Evolutionary conservation across 2,797 vertebrate genomes (phyloP), one percentile per base, ranked within the genome.

Genomic region (Lates japonicus): DNA sequence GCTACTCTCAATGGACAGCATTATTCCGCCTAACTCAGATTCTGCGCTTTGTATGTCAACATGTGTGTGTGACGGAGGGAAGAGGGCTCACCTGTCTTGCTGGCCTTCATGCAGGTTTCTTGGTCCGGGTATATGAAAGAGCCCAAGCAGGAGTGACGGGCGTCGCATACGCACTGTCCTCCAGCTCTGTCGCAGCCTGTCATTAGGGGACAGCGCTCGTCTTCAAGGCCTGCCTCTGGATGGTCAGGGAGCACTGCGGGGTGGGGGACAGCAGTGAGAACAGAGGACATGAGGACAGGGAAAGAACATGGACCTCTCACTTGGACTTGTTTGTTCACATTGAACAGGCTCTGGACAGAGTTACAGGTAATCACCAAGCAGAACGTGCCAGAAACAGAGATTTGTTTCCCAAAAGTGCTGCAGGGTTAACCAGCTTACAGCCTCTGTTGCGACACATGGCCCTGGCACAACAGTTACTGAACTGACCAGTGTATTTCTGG

Each of bases 131-230:
- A 96, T 62, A 81, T 74, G 81, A 95, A 96, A 16, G 92, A 93
- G 74, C 81, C 86, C 80, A 95, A 69, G 83, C 96, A 96, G 73
- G 95, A 93, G 85, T 86, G 94, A 57, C 87, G 93, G 69, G 93
- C 92, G 37, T 94, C 94, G 6, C 95, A 96, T 77, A 95, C 87
- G 64, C 95, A 96, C 83, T 93, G 87, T 29, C 85, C 92, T 55
- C 90, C 93, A 1, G 89, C 90, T 65, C 78, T 88, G 80, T 95
- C 92, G 19, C 96, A 96, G 46, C 96, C 96, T 1, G 90, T 94
- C 81, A 94, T 87, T 85, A 95, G 88, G 10, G 95, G 95, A 69
- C 96, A 96, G 37, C 83, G 93, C 70, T 95, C 88, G 10, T 96
- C 95, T 81, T 93, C 94, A 62, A 93, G 83, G 37, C 92, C 95